Base-by-base conservation (phyloP, 2,797 vertebrate species). In the Kryptopterus vitreolus region DNA sequence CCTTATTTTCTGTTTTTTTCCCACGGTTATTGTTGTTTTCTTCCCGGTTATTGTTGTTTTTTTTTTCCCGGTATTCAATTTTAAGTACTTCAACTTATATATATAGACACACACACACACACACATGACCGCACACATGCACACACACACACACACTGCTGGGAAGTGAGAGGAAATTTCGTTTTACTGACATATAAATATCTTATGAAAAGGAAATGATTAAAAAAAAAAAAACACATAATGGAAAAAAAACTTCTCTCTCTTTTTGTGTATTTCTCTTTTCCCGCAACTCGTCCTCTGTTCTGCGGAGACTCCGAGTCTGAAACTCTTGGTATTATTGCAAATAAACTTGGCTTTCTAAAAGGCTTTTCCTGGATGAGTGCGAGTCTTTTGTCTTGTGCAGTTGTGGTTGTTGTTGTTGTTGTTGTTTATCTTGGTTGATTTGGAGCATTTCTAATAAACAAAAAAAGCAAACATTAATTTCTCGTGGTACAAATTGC, bases 341-440 rank as follows among this genome's bases (percentile, higher is more conserved):
- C 87, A 92, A 89, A 94, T 93, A 94, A 94, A 94, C 88, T 91
- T 85, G 81, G 92, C 93, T 94, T 93, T 93, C 89, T 89, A 88
- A 85, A 93, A 92, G 90, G 80, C n/a, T n/a, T n/a, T n/a, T n/a
- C n/a, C n/a, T n/a, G n/a, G n/a, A n/a, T n/a, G n/a, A n/a, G n/a
- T n/a, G n/a, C n/a, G n/a, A n/a, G n/a, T n/a, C n/a, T n/a, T n/a
- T n/a, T n/a, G n/a, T n/a, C n/a, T n/a, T n/a, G n/a, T n/a, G n/a
- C n/a, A n/a, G n/a, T n/a, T n/a, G n/a, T n/a, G n/a, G n/a, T n/a
- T n/a, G n/a, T n/a, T n/a, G n/a, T n/a, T n/a, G n/a, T n/a, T n/a
- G n/a, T n/a, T n/a, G n/a, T n/a, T n/a, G n/a, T n/a, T n/a, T n/a
- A n/a, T n/a, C n/a, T n/a, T n/a, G n/a, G n/a, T n/a, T n/a, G n/a